Percentiles rank a stretch among this genome's conserved stretches.
phyloP scores from a whole-genome alignment of 1,140 invertebrate genomes.

The Apis cerana region DNA sequence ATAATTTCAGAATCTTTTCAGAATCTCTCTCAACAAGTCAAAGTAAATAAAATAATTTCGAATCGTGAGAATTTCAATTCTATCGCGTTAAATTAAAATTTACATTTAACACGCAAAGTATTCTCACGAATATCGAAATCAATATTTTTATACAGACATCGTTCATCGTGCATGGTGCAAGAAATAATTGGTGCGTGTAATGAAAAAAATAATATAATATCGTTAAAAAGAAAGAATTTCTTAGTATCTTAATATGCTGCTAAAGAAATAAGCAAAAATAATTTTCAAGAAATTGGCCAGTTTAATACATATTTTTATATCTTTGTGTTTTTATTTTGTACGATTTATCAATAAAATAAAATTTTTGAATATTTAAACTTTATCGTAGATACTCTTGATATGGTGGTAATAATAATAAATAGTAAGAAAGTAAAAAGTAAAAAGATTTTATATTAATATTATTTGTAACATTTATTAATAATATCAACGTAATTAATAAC shows the following conservation, averaged over 20 bases:
- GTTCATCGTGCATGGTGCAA: not conserved
- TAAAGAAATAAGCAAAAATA: not conserved
- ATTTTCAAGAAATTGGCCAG: no score
- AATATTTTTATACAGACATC: not conserved
- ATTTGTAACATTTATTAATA: not conserved
- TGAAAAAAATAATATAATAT: not conserved
- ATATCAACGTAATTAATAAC: not conserved
- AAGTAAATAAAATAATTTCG: no score
- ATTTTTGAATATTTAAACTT: no score
- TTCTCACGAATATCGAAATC: not conserved
- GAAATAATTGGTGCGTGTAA: not conserved
- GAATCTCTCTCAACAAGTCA: accelerated
- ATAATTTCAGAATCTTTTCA: no score
- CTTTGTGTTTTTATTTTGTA: no score
- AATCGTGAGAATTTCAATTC: no score
- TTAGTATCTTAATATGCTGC: not conserved
- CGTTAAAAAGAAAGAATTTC: not conserved
- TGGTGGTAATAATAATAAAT: not conserved
- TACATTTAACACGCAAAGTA: not conserved
- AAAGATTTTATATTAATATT: not conserved
- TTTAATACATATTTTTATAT: no score
- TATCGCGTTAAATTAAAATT: not conserved
- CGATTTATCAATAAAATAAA: no score
- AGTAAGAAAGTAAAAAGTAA: not conserved
- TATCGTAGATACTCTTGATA: not conserved